Evolutionary conservation across 2,888 invertebrate genomes (phyloP), one percentile per base, ranked within the genome.

Genomic region (Colostygia pectinataria): DNA sequence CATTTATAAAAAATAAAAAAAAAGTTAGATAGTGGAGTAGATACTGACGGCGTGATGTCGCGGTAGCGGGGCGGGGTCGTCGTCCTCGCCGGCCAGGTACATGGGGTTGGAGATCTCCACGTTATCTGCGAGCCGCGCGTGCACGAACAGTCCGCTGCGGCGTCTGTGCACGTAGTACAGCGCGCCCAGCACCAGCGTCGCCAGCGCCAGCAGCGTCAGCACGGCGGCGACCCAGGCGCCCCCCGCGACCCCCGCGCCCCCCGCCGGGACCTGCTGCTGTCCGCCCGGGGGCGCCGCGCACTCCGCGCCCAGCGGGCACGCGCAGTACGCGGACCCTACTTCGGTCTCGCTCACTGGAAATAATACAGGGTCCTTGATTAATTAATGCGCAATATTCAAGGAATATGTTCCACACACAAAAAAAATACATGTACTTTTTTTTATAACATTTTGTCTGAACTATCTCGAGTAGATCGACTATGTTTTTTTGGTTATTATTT

Each of bases 41-140:
- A n/a, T 15, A 4, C 15, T 2, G 15, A 24, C 27, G 65, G 29
- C 13, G 42, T 23, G 51, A 15, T 15, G 23, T 40, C 6, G 34
- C 55, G 40, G 55, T 53, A 64, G 44, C 14, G 46, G 41, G 8
- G 42, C 2, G 53, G 53, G 49, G 45, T 59, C 59, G 8, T 95
- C 95, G 55, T 92, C 91, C 68, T 93, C 94, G 51, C 93, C 94
- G 45, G 92, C 91, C 66, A 95, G 92, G 83, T 96, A 97, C 93
- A 96, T 96, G 18, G 96, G 96, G 91, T 97, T 97, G 73, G 90
- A 94, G 70, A 95, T 95, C 91, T 96, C 96, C 71, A 96, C 95
- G 82, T 95, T 96, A 83, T 96, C 96, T 49, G 95, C 92, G 68
- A 96, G 93, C 7, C 96, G 91, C 52, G 95, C 94, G 87, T 96